Conservation (phyloP, 1,140 invertebrate species). For the Gonioctena quinquepunctata region DNA sequence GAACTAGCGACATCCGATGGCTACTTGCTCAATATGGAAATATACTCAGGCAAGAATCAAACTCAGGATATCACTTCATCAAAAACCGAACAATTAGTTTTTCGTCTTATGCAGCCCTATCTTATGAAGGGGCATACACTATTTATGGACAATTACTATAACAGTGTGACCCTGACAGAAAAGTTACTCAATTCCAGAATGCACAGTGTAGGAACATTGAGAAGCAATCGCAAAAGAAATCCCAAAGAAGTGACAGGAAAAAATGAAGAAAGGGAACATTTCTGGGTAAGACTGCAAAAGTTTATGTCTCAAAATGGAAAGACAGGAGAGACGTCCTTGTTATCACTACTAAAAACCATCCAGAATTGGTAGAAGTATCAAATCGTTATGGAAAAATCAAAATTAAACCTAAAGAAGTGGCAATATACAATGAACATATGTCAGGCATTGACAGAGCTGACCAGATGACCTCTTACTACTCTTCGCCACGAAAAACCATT, state of each 20-base stretch:
- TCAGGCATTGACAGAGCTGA: constrained; percentile 32
- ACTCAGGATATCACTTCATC: not conserved
- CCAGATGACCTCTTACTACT: constrained; percentile 35
- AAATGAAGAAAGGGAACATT: constrained; percentile 16
- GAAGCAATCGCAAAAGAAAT: constrained; percentile 15
- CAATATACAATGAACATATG: constrained; percentile 32
- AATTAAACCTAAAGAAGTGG: constrained; percentile 38
- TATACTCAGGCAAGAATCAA: constrained; percentile 2
- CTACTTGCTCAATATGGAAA: constrained; percentile 20
- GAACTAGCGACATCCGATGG: constrained; percentile 2
- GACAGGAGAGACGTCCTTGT: constrained; percentile 44
- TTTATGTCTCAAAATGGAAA: constrained; percentile 46
- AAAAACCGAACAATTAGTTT: not conserved
- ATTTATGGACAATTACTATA: constrained; percentile 30
- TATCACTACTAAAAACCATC: constrained; percentile 39
- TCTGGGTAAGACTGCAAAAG: constrained; percentile 5
- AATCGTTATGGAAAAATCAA: constrained; percentile 31
- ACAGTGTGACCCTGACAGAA: constrained; percentile 17
- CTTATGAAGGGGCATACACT: constrained; percentile 15
- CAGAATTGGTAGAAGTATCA: not conserved
- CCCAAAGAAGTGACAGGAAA: not conserved
- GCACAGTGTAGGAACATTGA: constrained; percentile 17
- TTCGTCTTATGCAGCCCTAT: constrained; percentile 2
- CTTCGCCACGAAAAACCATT: constrained; percentile 29
- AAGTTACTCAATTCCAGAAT: constrained; percentile 18